Evolutionary conservation across 1,140 invertebrate genomes (phyloP), one percentile per base, ranked within the genome.

Genomic region (Limonius californicus): DNA sequence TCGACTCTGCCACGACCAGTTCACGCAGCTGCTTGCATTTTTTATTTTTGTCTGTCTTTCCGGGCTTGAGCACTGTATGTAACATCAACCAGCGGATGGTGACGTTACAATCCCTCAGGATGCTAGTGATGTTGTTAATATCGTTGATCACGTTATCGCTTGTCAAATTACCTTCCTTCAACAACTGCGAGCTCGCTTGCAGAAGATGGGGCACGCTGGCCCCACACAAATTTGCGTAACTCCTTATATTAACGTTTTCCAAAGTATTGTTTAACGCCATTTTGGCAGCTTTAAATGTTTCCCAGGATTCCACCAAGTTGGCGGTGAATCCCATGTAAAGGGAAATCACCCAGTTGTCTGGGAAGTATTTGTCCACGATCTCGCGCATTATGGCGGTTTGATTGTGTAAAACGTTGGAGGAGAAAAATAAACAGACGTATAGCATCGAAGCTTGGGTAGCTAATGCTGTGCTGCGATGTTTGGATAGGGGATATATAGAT

Each of bases 301-400:
- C 87, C 97, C 97, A 99, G 70, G 88, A 89, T 77, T 99, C 95
- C 20, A 92, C 80, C 19, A 99, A 78, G 80, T 98, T 98, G 1
- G 79, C 72, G 0, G 82, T 87, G 42, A 94, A 87, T 12, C 96
- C 96, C 92, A 99, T 97, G 72, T 98, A 98, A 50, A 98, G 81
- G 67, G 91, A 93, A 21, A 97, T 84, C 1, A 96, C 87, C 95
- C 95, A 99, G 77, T 97, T 97, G 74, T 97, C 95, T 19, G 91
- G 88, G 73, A 97, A 99, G 79, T 93, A 97, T 80, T 96, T 95
- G 74, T 99, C 96, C 14, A 97, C 94, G 72, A 98, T 96, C 84
- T 99, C 96, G 70, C 97, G 86, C 97, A 99, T 99, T 73, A 89
- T 89, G 0, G 95, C 87, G 42, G 86, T 85, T 72, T 99, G 91